These are phyloP conservation scores for Notechis scutatus DNA, from an alignment of 2,113 vertebrate species.

Conservation along the genomic window DNA sequence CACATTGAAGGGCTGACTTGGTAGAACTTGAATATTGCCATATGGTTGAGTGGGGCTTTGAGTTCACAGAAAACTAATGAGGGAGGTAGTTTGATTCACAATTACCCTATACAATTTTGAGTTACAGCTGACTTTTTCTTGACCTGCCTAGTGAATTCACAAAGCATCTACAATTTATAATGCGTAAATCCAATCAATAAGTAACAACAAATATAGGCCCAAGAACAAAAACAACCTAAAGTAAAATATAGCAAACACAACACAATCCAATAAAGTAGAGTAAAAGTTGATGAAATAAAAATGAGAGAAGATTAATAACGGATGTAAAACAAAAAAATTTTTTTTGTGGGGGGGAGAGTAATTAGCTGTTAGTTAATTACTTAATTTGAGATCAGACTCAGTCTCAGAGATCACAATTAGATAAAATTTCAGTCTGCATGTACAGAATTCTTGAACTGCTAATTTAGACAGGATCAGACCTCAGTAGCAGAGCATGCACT, in stretches of 20 bases:
- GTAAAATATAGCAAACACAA: not conserved
- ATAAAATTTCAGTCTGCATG: not conserved
- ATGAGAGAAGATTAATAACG: not conserved
- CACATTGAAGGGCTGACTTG: not conserved
- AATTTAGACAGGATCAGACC: not conserved
- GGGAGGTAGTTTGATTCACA: not conserved
- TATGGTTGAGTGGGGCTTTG: not conserved
- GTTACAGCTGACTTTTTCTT: not conserved
- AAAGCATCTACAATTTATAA: not conserved
- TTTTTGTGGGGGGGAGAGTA: not conserved
- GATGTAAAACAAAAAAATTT: not conserved
- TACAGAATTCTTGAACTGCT: not conserved
- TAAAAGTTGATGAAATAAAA: not conserved
- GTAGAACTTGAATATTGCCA: not conserved
- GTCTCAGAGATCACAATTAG: not conserved
- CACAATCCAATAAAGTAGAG: not conserved
- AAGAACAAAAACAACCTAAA: not conserved
- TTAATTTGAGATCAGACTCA: not conserved
- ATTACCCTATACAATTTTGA: not conserved
- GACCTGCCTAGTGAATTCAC: not conserved
- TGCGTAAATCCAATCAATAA: not conserved
- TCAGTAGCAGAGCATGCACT: not conserved
- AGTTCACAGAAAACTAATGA: not conserved
- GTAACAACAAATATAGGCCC: not conserved
- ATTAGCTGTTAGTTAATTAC: not conserved